Percentiles rank a stretch among this genome's conserved stretches.
phyloP scores from a whole-genome alignment of 2,888 invertebrate species.

The Spodoptera littoralis region DNA sequence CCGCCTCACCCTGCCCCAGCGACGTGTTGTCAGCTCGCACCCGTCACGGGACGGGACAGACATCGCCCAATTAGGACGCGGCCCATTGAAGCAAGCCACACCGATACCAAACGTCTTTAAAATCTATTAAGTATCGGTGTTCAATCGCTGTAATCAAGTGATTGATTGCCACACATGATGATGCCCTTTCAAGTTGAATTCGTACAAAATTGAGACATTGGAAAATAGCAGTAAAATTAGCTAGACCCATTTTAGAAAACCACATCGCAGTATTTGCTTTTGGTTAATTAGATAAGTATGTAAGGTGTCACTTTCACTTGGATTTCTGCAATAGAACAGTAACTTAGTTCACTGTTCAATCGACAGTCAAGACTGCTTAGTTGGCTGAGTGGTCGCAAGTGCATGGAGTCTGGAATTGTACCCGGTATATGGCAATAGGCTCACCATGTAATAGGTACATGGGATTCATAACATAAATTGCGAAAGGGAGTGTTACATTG shows the following conservation, averaged over 20 bases:
- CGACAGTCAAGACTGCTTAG: slow-evolving; percentile 2
- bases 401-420: no score
- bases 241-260: no score
- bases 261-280: no score
- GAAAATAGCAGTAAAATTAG: no score
- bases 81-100: slow-evolving; percentile 24
- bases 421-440: no score
- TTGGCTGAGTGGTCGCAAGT: no score
- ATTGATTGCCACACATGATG: slow-evolving; percentile 41
- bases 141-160: slow-evolving; percentile 41
- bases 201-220: neutral
- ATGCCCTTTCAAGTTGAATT: slow-evolving; percentile 11
- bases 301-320: slow-evolving; percentile 7
- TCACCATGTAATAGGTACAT: no score
- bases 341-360: slow-evolving; percentile 20
- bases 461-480: no score
- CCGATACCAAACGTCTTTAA: slow-evolving; percentile 36
- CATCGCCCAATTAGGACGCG: slow-evolving; percentile 48
- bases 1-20: slow-evolving; percentile 29
- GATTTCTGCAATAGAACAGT: slow-evolving; percentile 13
- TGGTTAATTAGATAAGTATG: no score
- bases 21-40: slow-evolving; percentile 53
- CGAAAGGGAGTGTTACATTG: no score
- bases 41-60: slow-evolving; percentile 34
- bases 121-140: slow-evolving; percentile 32